Evolutionary conservation across 2,888 invertebrate species (phyloP).

Genomic region (Poecilobothrus nobilitatus): DNA sequence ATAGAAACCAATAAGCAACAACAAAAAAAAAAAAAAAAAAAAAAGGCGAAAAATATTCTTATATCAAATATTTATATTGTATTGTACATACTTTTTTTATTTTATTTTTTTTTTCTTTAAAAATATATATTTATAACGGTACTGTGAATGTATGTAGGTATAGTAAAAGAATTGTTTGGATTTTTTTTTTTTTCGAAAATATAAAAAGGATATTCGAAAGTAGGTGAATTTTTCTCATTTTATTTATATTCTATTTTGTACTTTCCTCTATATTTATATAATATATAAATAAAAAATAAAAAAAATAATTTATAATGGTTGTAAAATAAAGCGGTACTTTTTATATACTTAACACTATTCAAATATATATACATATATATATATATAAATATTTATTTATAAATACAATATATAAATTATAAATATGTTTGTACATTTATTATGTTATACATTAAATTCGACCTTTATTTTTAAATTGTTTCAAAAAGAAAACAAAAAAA

Average conservation of each 20-base stretch:
- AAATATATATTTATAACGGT: too few species aligned
- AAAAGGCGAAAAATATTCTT: too few species aligned
- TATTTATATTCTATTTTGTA: background rate
- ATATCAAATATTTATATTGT: too few species aligned
- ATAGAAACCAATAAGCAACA: too few species aligned
- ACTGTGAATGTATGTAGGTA: too few species aligned
- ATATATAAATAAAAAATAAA: background rate
- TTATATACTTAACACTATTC: background rate
- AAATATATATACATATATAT: background rate
- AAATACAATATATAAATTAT: too few species aligned
- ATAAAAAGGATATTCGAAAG: constrained; percentile 1
- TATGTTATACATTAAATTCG: background rate
- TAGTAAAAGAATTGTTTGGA: too few species aligned
- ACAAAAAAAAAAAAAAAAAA: too few species aligned
- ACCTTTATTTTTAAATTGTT: background rate
- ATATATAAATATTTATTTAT: background rate
- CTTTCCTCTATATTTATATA: background rate
- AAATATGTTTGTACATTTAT: background rate
- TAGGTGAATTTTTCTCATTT: background rate
- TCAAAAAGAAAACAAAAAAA: background rate
- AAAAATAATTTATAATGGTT: background rate
- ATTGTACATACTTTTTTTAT: too few species aligned
- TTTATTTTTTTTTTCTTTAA: too few species aligned
- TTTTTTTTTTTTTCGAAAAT: background rate
- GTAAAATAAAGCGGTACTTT: background rate